Base-by-base conservation (phyloP, 2,888 invertebrate species). In the Drosophila hawaiiensis region DNA sequence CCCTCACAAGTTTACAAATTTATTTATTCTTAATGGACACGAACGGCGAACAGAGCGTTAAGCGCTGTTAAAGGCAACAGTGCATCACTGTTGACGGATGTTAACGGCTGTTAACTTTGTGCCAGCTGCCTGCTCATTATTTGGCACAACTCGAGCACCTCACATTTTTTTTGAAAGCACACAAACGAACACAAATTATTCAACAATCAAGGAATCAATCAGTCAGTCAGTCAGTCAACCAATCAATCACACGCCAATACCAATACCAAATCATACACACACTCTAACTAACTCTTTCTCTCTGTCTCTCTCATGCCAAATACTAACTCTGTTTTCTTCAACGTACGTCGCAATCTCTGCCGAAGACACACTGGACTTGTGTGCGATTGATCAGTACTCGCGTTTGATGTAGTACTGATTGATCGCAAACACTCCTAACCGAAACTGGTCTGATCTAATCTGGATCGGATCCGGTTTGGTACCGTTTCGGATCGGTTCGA, bases 281-380 rank as follows among this genome's bases (percentile, higher is more conserved):
- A 56, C 53, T 31, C 47, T 78, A 72, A 81, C 66, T 63, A 68
- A 64, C 78, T 73, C 73, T 84, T 66, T 71, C 83, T 78, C 68
- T 68, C 58, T 78, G 65, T 76, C 73, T 82, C 56, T 84, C 56
- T 83, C 80, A 78, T 50, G 68, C 54, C 71, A 76, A 68, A 76
- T 64, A 79, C 73, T 76, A 79, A 76, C 76, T 76, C 59, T 80
- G 54, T 80, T 68, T 74, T 77, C 74, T 71, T 53, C 74, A 80
- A 74, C 74, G 73, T 80, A 52, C 76, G 65, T 80, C 80, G 68
- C 75, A 58, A 52, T 50, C 75, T 64, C 78, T 69, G 74, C 71
- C 78, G 77, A 73, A 70, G 73, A 65, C 28, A 64, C 62, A 66
- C 75, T 70, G 78, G 75, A 75, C 60, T 52, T 64, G 73, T 61